A percentile compares a stretch with the other conserved stretches of the same genome.
Conservation (phyloP, 2,797 vertebrate species). For the Psittacula echo region DNA sequence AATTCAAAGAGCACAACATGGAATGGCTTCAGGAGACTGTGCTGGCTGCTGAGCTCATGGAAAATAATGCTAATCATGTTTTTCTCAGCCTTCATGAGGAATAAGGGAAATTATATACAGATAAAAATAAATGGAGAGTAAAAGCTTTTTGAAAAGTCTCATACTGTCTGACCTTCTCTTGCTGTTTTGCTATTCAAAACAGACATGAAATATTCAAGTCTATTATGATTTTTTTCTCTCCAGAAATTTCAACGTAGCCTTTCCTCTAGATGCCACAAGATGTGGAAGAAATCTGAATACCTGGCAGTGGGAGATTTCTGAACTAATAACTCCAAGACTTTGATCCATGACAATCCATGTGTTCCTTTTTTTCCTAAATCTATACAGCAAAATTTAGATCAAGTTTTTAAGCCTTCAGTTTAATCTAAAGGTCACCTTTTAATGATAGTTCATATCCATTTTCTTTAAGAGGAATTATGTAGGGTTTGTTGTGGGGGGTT, state of each 20-base stretch:
- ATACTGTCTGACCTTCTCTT: not conserved
- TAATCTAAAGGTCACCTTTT: not conserved
- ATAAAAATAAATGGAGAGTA: slow-evolving; percentile 3
- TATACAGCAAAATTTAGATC: not conserved
- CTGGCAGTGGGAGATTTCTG: not conserved
- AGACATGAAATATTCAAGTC: not conserved
- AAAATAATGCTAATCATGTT: not conserved
- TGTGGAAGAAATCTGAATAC: not conserved
- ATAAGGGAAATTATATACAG: not conserved
- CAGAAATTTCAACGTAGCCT: not conserved
- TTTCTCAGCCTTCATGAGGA: not conserved
- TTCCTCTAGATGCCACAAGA: not conserved
- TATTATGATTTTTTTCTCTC: not conserved
- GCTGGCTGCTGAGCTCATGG: not conserved
- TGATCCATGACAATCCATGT: fast-evolving
- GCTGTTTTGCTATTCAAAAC: not conserved
- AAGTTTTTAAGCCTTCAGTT: not conserved
- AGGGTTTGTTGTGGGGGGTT: not conserved
- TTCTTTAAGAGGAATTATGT: not conserved
- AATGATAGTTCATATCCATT: not conserved
- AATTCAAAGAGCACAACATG: not conserved
- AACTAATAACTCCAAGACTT: not conserved
- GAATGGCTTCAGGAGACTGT: not conserved
- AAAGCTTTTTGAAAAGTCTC: not conserved
- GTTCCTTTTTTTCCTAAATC: not conserved